Evolutionary conservation across 2,888 invertebrate genomes (phyloP), one percentile per base, ranked within the genome.

Genomic region (Pollenia angustigena): DNA sequence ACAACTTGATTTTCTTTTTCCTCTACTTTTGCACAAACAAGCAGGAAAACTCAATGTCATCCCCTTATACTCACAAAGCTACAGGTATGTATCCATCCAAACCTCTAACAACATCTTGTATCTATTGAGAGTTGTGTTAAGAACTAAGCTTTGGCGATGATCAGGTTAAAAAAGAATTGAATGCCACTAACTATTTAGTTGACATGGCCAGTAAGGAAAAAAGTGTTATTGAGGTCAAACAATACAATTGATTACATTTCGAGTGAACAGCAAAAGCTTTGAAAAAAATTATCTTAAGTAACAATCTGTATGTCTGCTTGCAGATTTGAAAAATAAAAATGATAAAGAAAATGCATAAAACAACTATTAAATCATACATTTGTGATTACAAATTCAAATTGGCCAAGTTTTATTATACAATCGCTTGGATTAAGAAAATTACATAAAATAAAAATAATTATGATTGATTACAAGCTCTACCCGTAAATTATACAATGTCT

Each of bases 311-410:
- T 6, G 23, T 10, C 10, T 12, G 32, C 11, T 32, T 32, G 32
- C 32, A 32, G 32, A 32, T 6, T 32, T 32, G 4, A 50, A 50
- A 40, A 42, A 54, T 10, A 50, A 32, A 60, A 52, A 50, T 42
- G 23, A 66, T 42, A 68, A 58, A 82, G 60, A 76, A 82, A 32
- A 69, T 54, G 32, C 23, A 69, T 52, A 69, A 74, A 64, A 64
- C 48, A 52, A 69, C 6, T 40, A 79, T 79, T 84, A 79, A 84
- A 84, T 79, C 72, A 79, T 79, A 60, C 32, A 74, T 16, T n/a
- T 74, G 74, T 40, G 79, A 84, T 84, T 84, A 79, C 40, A 74
- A 79, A 84, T 84, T 79, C 60, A 84, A 79, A 84, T 79, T 79
- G 50, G n/a, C 42, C 14, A 68, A 60, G 60, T 74, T 58, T 50